Base-by-base conservation (phyloP, 2,113 vertebrate species). In the Candoia aspera region DNA sequence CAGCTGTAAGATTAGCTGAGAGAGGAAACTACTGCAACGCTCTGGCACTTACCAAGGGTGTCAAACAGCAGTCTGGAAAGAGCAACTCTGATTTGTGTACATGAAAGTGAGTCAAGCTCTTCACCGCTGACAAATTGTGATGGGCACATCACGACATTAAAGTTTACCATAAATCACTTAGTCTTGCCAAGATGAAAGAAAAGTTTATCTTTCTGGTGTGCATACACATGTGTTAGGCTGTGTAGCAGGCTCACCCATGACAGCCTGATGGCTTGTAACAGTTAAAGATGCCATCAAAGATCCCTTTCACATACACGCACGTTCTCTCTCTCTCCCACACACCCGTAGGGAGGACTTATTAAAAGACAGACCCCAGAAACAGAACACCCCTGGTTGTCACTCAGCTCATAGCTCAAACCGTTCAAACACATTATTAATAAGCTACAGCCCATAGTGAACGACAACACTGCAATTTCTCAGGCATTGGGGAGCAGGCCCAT, bases 51-150 rank as follows among this genome's bases (percentile, higher is more conserved):
- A 94, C 54, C 88, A 94, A 92, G 86, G 88, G 59, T 96, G 94
- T 97, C 96, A 97, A 97, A 95, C 87, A 96, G 86, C 92, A 96
- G 93, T 88, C 94, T 93, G 60, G 42, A 79, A 95, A 97, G 84
- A 95, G 97, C 96, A 96, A 90, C 94, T 95, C 24, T 90, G 91
- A 90, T 94, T 89, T 97, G 94, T 97, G 98, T 98, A 97, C 92
- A 96, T 94, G 91, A 96, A 97, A 96, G 68, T 90, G 89, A 96
- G 97, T 97, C 96, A 97, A 93, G 96, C 94, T 95, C 95, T 96
- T 97, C 57, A 92, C 94, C 49, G 95, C 90, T 95, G 96, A 92
- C 95, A 97, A 96, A 96, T 96, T 96, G 95, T 95, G 68, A 94
- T 89, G 60, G 86, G 90, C 91, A 91, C 96, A 85, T 94, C 95